Base-by-base conservation (phyloP, 2,797 vertebrate species). In the Coccyzus lansbergi region DNA sequence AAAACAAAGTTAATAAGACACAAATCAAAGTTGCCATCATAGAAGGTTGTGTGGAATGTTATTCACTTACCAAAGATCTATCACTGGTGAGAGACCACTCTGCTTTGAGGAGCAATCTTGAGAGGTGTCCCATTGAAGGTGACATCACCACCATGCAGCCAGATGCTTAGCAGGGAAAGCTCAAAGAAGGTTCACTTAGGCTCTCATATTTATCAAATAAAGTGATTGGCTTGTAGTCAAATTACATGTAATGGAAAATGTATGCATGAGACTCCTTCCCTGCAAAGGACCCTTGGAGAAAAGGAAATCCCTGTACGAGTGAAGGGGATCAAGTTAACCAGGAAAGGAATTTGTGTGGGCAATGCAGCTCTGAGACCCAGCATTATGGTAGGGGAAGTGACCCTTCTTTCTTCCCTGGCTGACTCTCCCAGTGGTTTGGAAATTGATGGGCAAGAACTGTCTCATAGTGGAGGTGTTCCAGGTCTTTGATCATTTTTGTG, bases 281-380 rank as follows among this genome's bases (percentile, higher is more conserved):
- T 0, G 0, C 9, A 78, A 42, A 62, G 6, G 3, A 85, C 15
- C 4, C 12, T 59, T 16, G 48, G 58, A 31, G 34, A 22, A 86
- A 90, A 78, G 6, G 10, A 89, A 74, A 80, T 15, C 28, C 6
- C 8, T 81, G 33, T 56, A 24, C 2, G 12, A 31, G 31, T 3
- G 2, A 74, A 65, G 15, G 28, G 10, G 21, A 87, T 52, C 14
- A 22, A 69, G 53, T 55, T 75, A 68, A 51, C 3, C 24, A 34
- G 16, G 21, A 24, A 38, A 77, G 14, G 3, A 19, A 42, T 49
- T 79, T 2, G 0, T 2, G 1, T 17, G 15, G 13, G 10, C 33
- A 63, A 28, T 0, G 3, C 8, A 52, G 25, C 31, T 75, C 38
- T 62, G 56, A 69, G 67, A 74, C 24, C 4, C 31, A 63, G 12